phyloP scores from a whole-genome alignment of 53 echinoderm and acorn worm genomes.

The Holothuria leucospilota region DNA sequence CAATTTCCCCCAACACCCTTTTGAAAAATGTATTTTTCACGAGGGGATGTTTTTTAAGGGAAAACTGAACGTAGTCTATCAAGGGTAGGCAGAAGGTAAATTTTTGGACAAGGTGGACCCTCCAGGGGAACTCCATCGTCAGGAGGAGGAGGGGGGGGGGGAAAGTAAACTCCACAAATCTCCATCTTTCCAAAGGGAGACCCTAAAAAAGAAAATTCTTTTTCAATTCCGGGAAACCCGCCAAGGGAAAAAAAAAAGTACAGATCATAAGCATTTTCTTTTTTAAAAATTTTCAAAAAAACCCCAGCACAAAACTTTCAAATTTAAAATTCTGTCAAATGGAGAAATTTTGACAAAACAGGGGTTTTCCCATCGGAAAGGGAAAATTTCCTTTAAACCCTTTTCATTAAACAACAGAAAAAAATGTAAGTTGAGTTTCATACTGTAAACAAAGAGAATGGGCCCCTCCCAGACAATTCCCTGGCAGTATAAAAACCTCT shows the following conservation, averaged over 20 bases:
- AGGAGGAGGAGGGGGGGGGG: constrained; percentile 82
- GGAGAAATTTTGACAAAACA: constrained; percentile 93
- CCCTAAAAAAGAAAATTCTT: constrained; percentile 98
- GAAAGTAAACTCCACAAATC: constrained; percentile 98
- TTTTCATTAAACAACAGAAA: constrained; percentile 93
- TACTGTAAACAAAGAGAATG: constrained; percentile 92
- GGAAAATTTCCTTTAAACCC: constrained; percentile 90
- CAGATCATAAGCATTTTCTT: constrained; percentile 93
- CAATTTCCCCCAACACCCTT: not conserved
- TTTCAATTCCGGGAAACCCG: constrained; percentile 92
- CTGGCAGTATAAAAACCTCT: constrained; percentile 96
- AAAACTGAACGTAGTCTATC: constrained; percentile 85
- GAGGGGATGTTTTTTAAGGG: constrained; percentile 74
- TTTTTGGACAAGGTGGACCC: constrained; percentile 71
- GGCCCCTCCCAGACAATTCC: constrained; percentile 96
- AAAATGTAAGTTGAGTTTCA: constrained; percentile 96
- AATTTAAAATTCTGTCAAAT: constrained; percentile 89
- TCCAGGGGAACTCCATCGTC: constrained; percentile 80
- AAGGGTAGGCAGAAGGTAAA: constrained; percentile 90
- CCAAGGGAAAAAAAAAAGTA: constrained; percentile 98
- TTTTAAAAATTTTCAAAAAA: constrained; percentile 91
- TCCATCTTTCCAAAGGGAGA: constrained; percentile 91
- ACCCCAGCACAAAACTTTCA: constrained; percentile 87
- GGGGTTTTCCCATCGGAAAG: constrained; percentile 90
- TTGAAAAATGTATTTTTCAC: constrained; percentile 9